Base-by-base conservation (phyloP, 2,797 vertebrate genomes). In the Cynopterus sphinx region DNA sequence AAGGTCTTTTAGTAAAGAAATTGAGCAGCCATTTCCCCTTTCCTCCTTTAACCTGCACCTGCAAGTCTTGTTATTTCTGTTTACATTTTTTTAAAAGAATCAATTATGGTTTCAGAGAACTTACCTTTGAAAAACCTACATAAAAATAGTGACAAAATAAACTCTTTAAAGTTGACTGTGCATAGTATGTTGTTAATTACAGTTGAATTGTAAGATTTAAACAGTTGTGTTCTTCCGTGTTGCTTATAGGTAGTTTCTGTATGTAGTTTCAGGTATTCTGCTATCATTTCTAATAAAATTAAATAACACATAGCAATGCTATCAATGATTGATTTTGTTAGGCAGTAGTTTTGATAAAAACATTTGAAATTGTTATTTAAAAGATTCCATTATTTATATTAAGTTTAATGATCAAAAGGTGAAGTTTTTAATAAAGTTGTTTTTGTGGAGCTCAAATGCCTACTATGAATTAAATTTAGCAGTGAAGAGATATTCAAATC, bases 1-100 rank as follows among this genome's bases (percentile, higher is more conserved):
- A 88, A 96, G 92, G 22, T 92, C 91, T 74, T 95, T 87, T 63
- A 26, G 90, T 96, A 67, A 55, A 79, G 93, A 96, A 92, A 89
- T 16, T 87, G 15, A 81, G 74, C n/a, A 96, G 43, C 8, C 43
- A 55, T 96, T 97, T 95, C 84, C 70, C 39, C 36, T 95, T 94
- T 82, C 51, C 63, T 77, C 85, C 61, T 70, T 57, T 43, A n/a
- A 71, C 51, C 19, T 91, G 31, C 36, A 75, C 75, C 26, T 89
- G 68, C 59, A 51, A 63, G 41, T 16, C 15, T 53, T 73, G 11
- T 87, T 55, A 89, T 87, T 90, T 89, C 36, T 86, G 9, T 87
- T 91, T 82, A 53, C 22, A 49, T 82, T 85, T 17, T 81, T 96
- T 39, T 41, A 74, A 86, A 78, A 82, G 51, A 92, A 82, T 71